Evolutionary conservation across 2,113 vertebrate genomes (phyloP), one percentile per base, ranked within the genome.

Genomic region (Genyomyrus donnyi): DNA sequence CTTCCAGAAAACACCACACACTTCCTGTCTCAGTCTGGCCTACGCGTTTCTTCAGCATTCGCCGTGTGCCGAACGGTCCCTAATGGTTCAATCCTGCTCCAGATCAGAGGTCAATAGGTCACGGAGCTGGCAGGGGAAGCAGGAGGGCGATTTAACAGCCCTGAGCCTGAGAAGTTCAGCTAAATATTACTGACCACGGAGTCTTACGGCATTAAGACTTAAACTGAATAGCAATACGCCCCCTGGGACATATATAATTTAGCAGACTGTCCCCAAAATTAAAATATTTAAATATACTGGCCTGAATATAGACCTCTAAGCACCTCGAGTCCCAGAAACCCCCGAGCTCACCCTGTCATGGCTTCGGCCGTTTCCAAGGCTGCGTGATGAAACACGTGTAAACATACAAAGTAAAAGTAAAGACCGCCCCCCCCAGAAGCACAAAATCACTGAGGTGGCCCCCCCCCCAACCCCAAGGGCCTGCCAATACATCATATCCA

Each of bases 401-500:
- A 9, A 83, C 19, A 83, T 45, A 21, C 15, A 45, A 83, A 21
- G 8, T 19, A 39, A 45, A 83, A 21, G 8, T 19, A 39, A 83
- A 83, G 39, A 45, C 27, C 9, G 2, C 9, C 62, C 62, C 9
- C 58, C 3, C 62, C 2, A 27, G 62, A 3, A 31, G 62, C 11
- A 70, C n/a, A 31, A 70, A 13, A 31, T 11, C 62, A 58, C 21
- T 4, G 10, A 58, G 19, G 52, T 62, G 53, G 48, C 24, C 11
- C 53, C 19, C 77, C 49, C 74, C 35, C 27, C 21, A 62, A 52
- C 21, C 24, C 87, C 50, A 52, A 3, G 11, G 66, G 90, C 70
- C 50, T 84, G 35, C 52, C 74, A 35, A 88, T 88, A 84, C 70
- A 88, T 90, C 90, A 90, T 84, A 90, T 90, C 62, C 50, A 58